Conservation (phyloP, 2,113 vertebrate species). For the Erinaceus europaeus region DNA sequence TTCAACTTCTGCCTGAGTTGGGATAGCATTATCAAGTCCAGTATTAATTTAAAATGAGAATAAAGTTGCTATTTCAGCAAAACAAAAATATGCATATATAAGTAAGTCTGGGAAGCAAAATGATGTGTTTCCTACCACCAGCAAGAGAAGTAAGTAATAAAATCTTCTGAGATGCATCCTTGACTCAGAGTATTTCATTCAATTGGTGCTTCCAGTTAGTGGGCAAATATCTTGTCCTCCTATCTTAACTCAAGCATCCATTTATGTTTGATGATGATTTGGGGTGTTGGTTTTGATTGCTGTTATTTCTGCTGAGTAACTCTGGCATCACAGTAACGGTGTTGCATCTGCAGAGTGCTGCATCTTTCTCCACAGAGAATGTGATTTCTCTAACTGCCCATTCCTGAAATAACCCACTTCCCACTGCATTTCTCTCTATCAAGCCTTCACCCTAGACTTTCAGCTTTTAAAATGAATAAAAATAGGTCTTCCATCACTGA, state of each 20-base stretch:
- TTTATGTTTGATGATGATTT: not conserved
- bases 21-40: not conserved
- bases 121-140: not conserved
- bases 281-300: not conserved
- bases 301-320: slow-evolving; percentile 4
- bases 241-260: not conserved
- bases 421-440: not conserved
- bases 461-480: slow-evolving; percentile 18
- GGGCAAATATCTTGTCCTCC: not conserved
- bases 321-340: not conserved
- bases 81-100: not conserved
- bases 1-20: no score
- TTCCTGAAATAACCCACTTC: not conserved
- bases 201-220: no score
- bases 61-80: not conserved
- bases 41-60: not conserved
- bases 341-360: not conserved
- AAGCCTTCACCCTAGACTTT: not conserved
- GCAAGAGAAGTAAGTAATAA: not conserved
- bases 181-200: not conserved
- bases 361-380: not conserved
- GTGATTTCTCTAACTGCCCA: not conserved
- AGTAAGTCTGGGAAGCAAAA: not conserved
- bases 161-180: not conserved
- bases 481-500: not conserved